Evolutionary conservation across 2,797 vertebrate species (phyloP), one percentile per base, ranked within the genome.

Genomic region (Pangasius djambal): DNA sequence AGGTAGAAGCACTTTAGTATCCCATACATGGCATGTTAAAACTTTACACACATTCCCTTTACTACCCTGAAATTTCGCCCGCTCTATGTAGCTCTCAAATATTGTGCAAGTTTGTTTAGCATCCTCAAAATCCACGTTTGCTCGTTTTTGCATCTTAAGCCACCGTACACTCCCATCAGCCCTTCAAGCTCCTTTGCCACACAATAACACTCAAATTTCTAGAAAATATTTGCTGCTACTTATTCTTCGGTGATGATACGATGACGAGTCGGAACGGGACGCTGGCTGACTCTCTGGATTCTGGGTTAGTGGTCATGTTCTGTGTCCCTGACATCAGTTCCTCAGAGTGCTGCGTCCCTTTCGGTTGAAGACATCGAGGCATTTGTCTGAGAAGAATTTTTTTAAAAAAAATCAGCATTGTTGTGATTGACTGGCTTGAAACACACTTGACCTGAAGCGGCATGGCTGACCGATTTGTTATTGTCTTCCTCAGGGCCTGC

Each of bases 221-320:
- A 52, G 4, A 77, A 37, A 6, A 31, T 31, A 18, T 67, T 31
- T 67, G 16, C 28, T 34, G 63, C n/a, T 48, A 0, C 16, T 69
- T 44, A 25, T 69, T 95, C 96, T 96, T 97, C 95, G 0, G 94
- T 97, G 97, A 97, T 94, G 97, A 97, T 91, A 93, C 61, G 96
- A 97, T 97, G 96, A 97, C 95, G 95, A 97, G 95, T 97, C 96
- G 93, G 96, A 97, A 92, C 20, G 22, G 90, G 90, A 63, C 91
- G 25, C 50, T 20, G 2, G 59, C 59, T 9, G 9, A 85, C 89
- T 48, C 90, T 91, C 86, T 57, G 63, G 67, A 72, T 48, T 81
- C 87, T 88, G 52, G 37, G 85, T 67, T 7, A 0, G 90, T 6
- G 87, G 79, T n/a, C 92, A 91, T 77, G 92, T 94, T 94, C 77